Conservation (phyloP, 1,140 invertebrate species). For the Pinna nobilis region DNA sequence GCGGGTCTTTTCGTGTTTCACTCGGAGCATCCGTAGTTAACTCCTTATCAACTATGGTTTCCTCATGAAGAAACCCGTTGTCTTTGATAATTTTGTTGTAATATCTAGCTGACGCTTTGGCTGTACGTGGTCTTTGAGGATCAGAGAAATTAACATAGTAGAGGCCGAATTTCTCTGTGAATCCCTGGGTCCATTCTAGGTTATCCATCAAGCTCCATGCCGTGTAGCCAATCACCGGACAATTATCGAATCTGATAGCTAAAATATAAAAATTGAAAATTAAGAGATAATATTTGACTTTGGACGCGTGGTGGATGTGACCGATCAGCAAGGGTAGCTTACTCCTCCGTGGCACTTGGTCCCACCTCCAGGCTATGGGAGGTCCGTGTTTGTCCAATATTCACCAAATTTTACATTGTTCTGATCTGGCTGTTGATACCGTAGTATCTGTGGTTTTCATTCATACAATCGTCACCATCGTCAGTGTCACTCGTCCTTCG, state of each 20-base stretch:
- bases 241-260: conserved; percentile 78
- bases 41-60: no score
- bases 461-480: no score
- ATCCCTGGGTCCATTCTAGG: conserved; percentile 83
- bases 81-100: conserved; percentile 47
- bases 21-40: no score
- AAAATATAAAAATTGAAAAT: conserved; percentile 12
- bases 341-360: no score
- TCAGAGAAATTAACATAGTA: conserved; percentile 85
- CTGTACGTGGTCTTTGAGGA: conserved; percentile 80
- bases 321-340: no score
- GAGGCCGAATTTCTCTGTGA: conserved; percentile 81
- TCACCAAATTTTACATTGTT: no score
- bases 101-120: conserved; percentile 76
- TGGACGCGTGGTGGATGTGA: no score
- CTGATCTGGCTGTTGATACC: no score
- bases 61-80: conserved; percentile 49
- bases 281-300: background rate
- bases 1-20: background rate
- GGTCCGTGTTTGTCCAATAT: no score
- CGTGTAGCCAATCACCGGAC: conserved; percentile 82
- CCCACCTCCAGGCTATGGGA: background rate
- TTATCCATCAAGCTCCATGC: conserved; percentile 88
- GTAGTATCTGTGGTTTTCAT: no score
- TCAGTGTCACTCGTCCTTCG: no score